A percentile compares a stretch with the other conserved stretches of the same genome.
Conservation (phyloP, 2,888 invertebrate genomes). For the Unio delphinus region DNA sequence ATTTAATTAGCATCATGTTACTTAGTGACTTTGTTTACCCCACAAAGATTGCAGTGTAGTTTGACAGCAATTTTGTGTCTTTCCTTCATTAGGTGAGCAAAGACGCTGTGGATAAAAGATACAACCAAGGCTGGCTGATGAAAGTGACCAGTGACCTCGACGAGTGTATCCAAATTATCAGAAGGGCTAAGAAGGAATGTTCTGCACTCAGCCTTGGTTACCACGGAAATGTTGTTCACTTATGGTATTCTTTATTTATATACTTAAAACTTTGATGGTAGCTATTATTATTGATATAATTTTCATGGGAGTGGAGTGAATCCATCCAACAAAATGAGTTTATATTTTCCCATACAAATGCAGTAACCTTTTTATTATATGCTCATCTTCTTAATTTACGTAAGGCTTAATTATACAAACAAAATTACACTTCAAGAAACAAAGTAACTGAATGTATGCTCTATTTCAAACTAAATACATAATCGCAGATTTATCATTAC, state of each 20-base stretch:
- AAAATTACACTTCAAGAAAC: too few relatives aligned
- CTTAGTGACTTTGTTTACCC: too few relatives aligned
- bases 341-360: too few relatives aligned
- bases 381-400: too few relatives aligned
- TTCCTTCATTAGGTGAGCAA: conserved; percentile 69
- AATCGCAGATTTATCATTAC: too few relatives aligned
- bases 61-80: not conserved
- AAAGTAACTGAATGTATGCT: too few relatives aligned
- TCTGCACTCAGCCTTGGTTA: conserved; percentile 75
- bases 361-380: too few relatives aligned
- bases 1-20: too few relatives aligned
- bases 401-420: too few relatives aligned
- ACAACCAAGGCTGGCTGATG: conserved; percentile 77
- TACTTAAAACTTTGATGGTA: not conserved
- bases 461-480: too few relatives aligned
- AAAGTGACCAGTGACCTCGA: conserved; percentile 73
- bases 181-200: conserved; percentile 62
- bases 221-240: conserved; percentile 76
- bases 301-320: not conserved
- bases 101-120: conserved; percentile 75
- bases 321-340: too few relatives aligned
- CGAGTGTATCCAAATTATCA: conserved; percentile 70
- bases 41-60: too few relatives aligned
- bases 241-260: conserved; percentile 70
- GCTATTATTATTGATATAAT: not conserved